A percentile compares a stretch with the other conserved stretches of the same genome.
Conservation (phyloP, 2,888 invertebrate species). For the Drosophila acutilabella region DNA sequence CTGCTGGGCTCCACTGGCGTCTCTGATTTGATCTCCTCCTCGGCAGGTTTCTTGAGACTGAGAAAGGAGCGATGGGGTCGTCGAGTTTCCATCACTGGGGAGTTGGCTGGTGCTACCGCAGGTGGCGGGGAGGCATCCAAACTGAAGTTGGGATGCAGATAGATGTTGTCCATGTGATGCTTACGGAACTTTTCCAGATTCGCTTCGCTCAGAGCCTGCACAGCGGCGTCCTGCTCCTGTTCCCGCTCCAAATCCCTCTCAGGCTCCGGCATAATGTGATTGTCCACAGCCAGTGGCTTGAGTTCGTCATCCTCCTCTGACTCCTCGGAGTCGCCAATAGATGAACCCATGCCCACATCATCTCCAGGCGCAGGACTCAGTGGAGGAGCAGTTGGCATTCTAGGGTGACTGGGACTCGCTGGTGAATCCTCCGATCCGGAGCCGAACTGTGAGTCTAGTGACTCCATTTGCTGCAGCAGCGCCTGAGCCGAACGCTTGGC, state of each 20-base stretch:
- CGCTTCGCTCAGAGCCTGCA: slow-evolving; percentile 77
- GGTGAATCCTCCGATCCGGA: slow-evolving; percentile 64
- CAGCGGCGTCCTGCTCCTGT: slow-evolving; percentile 50
- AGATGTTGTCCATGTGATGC: slow-evolving; percentile 81
- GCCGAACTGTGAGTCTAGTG: slow-evolving; percentile 79
- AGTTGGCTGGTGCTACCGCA: slow-evolving; percentile 71
- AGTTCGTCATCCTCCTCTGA: slow-evolving; percentile 85
- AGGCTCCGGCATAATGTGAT: slow-evolving; percentile 82
- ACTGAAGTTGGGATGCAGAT: slow-evolving; percentile 81
- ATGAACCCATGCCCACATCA: slow-evolving; percentile 81
- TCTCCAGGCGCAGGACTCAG: slow-evolving; percentile 29
- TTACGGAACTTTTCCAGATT: slow-evolving; percentile 82
- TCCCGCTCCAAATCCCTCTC: slow-evolving; percentile 76
- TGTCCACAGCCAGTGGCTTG: slow-evolving; percentile 84
- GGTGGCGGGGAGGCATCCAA: slow-evolving; percentile 73
- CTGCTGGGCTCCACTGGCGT: slow-evolving; percentile 22
- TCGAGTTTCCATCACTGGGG: slow-evolving; percentile 68
- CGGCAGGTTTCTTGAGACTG: slow-evolving; percentile 68
- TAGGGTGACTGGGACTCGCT: slow-evolving; percentile 59
- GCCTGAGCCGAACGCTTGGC: slow-evolving; percentile 81
- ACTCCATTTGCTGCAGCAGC: slow-evolving; percentile 71
- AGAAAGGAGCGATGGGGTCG: slow-evolving; percentile 80
- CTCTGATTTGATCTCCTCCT: slow-evolving; percentile 33
- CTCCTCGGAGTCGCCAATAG: slow-evolving; percentile 81
- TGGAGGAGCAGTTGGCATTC: slow-evolving; percentile 60